phyloP scores from a whole-genome alignment of 2,888 invertebrate species.

The Spialia ferax region DNA sequence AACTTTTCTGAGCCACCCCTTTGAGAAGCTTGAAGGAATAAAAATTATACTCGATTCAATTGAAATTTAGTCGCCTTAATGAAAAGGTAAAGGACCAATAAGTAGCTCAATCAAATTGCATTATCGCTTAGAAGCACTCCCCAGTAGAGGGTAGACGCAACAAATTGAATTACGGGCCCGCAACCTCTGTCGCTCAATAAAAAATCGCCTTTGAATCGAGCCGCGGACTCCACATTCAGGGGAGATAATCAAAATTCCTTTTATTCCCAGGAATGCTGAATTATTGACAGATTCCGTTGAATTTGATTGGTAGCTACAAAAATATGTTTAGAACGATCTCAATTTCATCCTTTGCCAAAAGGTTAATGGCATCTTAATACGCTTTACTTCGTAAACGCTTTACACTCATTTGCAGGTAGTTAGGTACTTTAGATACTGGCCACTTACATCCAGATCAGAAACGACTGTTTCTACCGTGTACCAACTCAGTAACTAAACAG shows the following conservation, averaged over 20 bases:
- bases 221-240: constrained; percentile 47
- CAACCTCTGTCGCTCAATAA: constrained; percentile 70
- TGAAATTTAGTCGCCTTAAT: constrained; percentile 69
- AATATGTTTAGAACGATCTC: not conserved
- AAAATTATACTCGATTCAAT: constrained; percentile 56
- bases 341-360: not conserved
- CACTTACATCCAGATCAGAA: too few species aligned
- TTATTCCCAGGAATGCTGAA: constrained; percentile 46
- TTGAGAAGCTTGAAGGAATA: constrained; percentile 48
- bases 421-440: too few species aligned
- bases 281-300: constrained; percentile 32
- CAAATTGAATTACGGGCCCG: constrained; percentile 77
- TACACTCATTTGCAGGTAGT: too few species aligned
- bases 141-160: constrained; percentile 66
- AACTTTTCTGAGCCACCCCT: constrained; percentile 42
- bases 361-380: not conserved
- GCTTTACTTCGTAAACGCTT: too few species aligned
- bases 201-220: constrained; percentile 66
- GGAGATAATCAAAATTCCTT: constrained; percentile 59
- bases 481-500: too few species aligned
- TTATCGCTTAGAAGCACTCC: constrained; percentile 70
- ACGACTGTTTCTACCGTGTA: too few species aligned
- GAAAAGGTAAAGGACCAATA: constrained; percentile 80
- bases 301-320: constrained; percentile 16
- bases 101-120: constrained; percentile 81